Evolutionary conservation across 2,113 vertebrate species (phyloP), one percentile per base, ranked within the genome.

Genomic region (Macrotus californicus): DNA sequence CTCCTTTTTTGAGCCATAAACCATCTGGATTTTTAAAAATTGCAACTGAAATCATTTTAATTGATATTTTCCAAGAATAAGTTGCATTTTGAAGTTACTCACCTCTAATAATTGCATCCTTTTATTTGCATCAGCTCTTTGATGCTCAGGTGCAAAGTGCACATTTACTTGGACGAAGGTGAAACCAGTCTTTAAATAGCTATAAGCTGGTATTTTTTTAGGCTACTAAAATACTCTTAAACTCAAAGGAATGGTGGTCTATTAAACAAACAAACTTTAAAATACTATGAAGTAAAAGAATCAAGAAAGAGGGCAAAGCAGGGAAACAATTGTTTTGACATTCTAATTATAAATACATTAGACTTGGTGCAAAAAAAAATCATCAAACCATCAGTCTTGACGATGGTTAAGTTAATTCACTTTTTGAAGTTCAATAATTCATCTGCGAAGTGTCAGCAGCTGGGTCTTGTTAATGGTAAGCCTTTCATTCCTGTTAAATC

Each of bases 401-500:
- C 94, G 96, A 98, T 98, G 97, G 97, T 98, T 98, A 98, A 98
- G 98, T 98, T 99, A 99, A 98, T 98, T 98, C 98, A 97, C 95
- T 98, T 98, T 98, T 97, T 97, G 98, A 98, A 98, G 97, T 98
- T 98, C 98, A 98, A 98, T 99, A 98, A 98, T 99, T 98, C 98
- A 98, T 98, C 97, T 98, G 97, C 87, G 95, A 98, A 97, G 96
- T 98, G 98, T 98, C 97, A 98, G 98, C 98, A 98, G 98, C 98
- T 98, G 98, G 97, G 96, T 97, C 97, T 97, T 98, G 98, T 98
- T 98, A 98, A 98, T 98, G 98, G 98, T 98, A 98, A 98, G 98
- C 97, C 98, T 98, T 98, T 99, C 98, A 98, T 98, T 98, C 98
- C 97, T 98, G 97, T 98, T 98, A 98, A 98, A 98, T 99, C 98